Evolutionary conservation across 2,888 invertebrate species (phyloP).

Genomic region (Lithophane socia): DNA sequence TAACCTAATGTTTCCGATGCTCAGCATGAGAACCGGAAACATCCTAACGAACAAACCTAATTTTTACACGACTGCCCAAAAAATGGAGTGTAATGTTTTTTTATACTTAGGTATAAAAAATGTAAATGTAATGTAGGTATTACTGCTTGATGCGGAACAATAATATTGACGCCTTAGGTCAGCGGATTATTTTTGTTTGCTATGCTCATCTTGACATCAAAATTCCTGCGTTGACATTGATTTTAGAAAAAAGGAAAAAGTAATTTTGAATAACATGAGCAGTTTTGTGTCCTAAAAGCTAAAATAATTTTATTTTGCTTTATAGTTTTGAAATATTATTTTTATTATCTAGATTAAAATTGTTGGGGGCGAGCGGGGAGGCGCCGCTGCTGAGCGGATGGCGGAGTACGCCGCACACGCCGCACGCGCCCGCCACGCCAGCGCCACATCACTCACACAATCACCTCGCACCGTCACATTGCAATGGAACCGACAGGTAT

Average conservation of each 20-base stretch:
- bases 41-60: not conserved
- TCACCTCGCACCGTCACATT: slow-evolving; percentile 86
- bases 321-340: not conserved
- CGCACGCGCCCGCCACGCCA: slow-evolving; percentile 86
- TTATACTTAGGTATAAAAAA: no score
- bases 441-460: slow-evolving; percentile 89
- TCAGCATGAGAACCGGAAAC: not conserved
- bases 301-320: not conserved
- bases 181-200: not conserved
- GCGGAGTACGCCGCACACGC: slow-evolving; percentile 90
- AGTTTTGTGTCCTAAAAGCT: not conserved
- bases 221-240: no score
- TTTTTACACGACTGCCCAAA: no score
- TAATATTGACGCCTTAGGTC: not conserved
- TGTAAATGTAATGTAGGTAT: no score
- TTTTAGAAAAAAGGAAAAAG: not conserved
- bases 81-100: no score
- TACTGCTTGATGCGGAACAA: not conserved
- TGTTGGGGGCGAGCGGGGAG: slow-evolving; percentile 94
- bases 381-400: slow-evolving; percentile 93
- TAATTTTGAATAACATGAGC: not conserved
- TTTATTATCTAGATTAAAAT: slow-evolving; percentile 89
- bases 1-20: not conserved
- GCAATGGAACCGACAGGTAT: slow-evolving; percentile 84
- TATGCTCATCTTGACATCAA: not conserved